Evolutionary conservation across 2,797 vertebrate genomes (phyloP).

Genomic region (Eulemur coronatus): DNA sequence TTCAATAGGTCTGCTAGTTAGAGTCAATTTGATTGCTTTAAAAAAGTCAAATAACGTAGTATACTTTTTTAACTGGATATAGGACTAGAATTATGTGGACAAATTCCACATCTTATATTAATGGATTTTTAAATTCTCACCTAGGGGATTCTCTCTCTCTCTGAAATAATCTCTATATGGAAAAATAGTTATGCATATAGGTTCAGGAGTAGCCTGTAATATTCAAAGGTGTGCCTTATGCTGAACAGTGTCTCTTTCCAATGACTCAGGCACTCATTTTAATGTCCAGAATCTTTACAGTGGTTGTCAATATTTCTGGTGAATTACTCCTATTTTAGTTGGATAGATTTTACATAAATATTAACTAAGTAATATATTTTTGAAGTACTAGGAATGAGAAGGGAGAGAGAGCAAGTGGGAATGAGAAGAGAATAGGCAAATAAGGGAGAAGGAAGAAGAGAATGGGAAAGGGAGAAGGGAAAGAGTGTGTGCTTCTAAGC

Average conservation of each 20-base stretch:
- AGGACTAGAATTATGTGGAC: neutral
- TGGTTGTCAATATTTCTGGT: neutral
- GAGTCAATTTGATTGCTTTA: neutral
- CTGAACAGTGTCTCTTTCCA: neutral
- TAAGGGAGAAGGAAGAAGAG: neutral
- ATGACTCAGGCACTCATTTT: neutral
- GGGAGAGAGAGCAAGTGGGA: neutral
- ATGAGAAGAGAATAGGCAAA: neutral
- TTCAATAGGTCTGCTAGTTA: neutral
- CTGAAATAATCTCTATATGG: neutral
- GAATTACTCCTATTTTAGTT: neutral
- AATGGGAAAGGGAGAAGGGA: accelerated
- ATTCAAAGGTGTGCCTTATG: neutral
- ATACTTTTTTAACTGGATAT: neutral
- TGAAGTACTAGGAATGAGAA: neutral
- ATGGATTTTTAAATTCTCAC: neutral
- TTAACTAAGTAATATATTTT: neutral
- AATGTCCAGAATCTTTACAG: neutral
- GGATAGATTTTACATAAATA: neutral
- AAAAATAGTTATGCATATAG: neutral
- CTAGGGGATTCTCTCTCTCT: too few species aligned
- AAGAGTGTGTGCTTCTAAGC: neutral
- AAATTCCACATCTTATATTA: neutral
- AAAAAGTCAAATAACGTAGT: neutral
- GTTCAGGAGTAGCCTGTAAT: neutral